Evolutionary conservation across 2,888 invertebrate genomes (phyloP).

Genomic region (Drosophila maculinotata): DNA sequence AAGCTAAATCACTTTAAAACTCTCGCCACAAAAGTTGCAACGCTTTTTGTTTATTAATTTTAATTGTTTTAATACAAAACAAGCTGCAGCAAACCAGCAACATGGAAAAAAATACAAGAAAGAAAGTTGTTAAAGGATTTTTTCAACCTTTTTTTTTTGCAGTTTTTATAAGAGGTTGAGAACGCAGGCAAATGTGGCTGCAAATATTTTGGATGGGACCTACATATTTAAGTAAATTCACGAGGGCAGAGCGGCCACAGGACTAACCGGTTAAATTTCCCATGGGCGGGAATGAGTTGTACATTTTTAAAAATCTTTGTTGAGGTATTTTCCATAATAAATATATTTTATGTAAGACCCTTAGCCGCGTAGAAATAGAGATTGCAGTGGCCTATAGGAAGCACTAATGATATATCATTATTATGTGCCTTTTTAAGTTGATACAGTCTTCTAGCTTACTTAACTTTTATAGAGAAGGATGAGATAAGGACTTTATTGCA

Average conservation of each 20-base stretch:
- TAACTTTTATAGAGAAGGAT: too few relatives aligned
- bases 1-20: conserved; percentile 58
- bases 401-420: background rate
- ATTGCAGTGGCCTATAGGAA: background rate
- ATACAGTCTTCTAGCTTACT: too few relatives aligned
- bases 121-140: conserved; percentile 38
- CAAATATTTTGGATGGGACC: conserved; percentile 23
- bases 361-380: background rate
- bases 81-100: conserved; percentile 17
- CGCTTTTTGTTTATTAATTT: conserved; percentile 68
- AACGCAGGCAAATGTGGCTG: conserved; percentile 15
- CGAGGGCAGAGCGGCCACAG: conserved; percentile 6
- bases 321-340: conserved; percentile 13
- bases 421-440: too few relatives aligned
- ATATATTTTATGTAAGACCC: conserved; percentile 8
- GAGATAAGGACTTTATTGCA: too few relatives aligned
- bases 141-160: conserved; percentile 11
- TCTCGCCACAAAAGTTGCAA: conserved; percentile 55
- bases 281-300: conserved; percentile 14
- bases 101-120: conserved; percentile 17
- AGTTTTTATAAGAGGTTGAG: conserved; percentile 25
- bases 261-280: conserved; percentile 29
- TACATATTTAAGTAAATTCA: conserved; percentile 28
- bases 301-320: conserved; percentile 21
- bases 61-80: conserved; percentile 61